Evolutionary conservation across 2,888 invertebrate species (phyloP), one percentile per base, ranked within the genome.

Genomic region (Fragum sueziense): DNA sequence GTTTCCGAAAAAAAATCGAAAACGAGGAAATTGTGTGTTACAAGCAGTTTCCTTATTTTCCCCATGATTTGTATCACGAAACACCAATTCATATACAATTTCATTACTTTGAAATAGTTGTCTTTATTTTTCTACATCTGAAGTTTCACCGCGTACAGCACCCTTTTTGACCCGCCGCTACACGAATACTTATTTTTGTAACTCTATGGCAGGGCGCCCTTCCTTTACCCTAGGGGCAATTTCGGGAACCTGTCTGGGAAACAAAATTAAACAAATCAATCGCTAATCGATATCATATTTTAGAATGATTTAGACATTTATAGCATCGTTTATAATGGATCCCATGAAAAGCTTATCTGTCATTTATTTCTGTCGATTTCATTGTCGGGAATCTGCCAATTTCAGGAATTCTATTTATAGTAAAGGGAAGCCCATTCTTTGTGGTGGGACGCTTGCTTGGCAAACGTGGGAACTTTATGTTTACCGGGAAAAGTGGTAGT

Each of bases 381-480:
- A 47, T 47, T 4, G 7, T 47, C 17, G 3, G 47, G n/a, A 47
- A 2, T 47, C n/a, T 47, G n/a, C n/a, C 14, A n/a, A 2, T 47
- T 9, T 47, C 47, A 47, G 14, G 47, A 47, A 14, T 20, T 47
- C n/a, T 14, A n/a, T 4, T 47, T 47, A 47, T 2, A 14, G 47
- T 20, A 17, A 61, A 61, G 31, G 61, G 61, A 31, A 33, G 20
- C 31, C n/a, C 14, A 31, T 27, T 61, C 61, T 61, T 61, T 61
- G 61, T 61, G 29, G 61, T 61, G 14, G n/a, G 61, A 61, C 61
- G 61, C 61, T 61, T 61, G 14, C 61, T 61, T 61, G 61, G 61
- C 61, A 61, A 61, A 61, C 61, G 61, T 61, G 61, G 61, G 61
- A 61, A 61, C 61, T 33, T 7, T 17, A 20, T n/a, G 17, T 31